Conservation (phyloP, 2,113 vertebrate species). For the Stigmatopora nigra region DNA sequence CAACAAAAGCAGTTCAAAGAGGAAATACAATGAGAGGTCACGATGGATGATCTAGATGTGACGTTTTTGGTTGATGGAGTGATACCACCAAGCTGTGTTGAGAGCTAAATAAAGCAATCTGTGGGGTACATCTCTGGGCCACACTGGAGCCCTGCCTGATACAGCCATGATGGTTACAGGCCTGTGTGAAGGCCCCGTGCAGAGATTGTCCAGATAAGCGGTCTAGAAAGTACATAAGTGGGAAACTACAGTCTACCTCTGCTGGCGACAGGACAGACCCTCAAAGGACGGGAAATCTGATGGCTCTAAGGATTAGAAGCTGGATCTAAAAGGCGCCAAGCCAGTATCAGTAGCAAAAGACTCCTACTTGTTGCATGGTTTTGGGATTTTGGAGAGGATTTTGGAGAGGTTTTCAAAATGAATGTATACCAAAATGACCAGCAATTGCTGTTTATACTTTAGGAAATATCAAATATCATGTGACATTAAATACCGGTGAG, state of each 20-base stretch:
- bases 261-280: constrained; percentile 51
- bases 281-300: constrained; percentile 70
- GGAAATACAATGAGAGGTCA: constrained; percentile 55
- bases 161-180: constrained; percentile 49
- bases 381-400: constrained; percentile 28
- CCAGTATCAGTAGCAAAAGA: constrained; percentile 64
- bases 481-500: constrained; percentile 75
- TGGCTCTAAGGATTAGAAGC: constrained; percentile 69
- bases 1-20: constrained; percentile 59
- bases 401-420: constrained; percentile 23
- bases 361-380: constrained; percentile 39
- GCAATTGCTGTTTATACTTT: constrained; percentile 29
- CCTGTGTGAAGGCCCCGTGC: constrained; percentile 28
- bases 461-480: too few relatives aligned
- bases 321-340: constrained; percentile 73
- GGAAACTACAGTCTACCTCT: constrained; percentile 41
- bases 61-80: constrained; percentile 51
- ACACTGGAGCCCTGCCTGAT: constrained; percentile 65
- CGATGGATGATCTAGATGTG: constrained; percentile 47
- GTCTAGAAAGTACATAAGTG: constrained; percentile 68
- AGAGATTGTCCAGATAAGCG: constrained; percentile 59
- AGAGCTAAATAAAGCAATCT: constrained; percentile 71
- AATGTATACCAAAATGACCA: constrained; percentile 57
- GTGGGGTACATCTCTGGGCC: constrained; percentile 58
- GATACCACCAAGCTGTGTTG: constrained; percentile 67